These are phyloP conservation scores for Loxodonta africana DNA, from an alignment of 2,113 vertebrate species.

Conservation along the genomic window DNA sequence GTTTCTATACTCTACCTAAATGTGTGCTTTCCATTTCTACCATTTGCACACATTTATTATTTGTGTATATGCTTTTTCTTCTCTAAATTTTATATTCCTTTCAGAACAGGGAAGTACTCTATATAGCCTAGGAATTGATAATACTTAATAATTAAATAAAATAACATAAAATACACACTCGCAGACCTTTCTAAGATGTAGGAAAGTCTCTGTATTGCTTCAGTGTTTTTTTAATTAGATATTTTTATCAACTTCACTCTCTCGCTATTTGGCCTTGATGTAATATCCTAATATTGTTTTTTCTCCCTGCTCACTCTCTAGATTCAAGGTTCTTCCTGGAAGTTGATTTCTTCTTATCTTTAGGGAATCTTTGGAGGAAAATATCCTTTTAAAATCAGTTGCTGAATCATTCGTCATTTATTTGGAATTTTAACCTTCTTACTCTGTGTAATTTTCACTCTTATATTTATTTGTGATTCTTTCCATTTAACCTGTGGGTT, in stretches of 20 bases:
- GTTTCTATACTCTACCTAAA: not conserved
- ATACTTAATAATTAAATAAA: not conserved
- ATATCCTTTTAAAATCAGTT: constrained; percentile 31
- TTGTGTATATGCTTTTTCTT: not conserved
- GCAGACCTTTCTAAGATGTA: not conserved
- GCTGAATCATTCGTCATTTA: not conserved
- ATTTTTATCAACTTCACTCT: not conserved
- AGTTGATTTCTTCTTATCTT: constrained; percentile 75
- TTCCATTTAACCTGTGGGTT: not conserved
- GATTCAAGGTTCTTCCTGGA: constrained; percentile 41
- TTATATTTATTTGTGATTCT: not conserved
- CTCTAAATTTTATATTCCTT: constrained; percentile 10
- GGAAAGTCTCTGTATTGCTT: not conserved
- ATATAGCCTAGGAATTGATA: not conserved
- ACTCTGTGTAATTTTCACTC: not conserved
- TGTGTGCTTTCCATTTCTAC: not conserved
- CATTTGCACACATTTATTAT: not conserved
- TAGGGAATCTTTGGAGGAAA: constrained; percentile 23
- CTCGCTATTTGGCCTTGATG: not conserved
- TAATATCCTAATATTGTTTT: constrained; percentile 68
- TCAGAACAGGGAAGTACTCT: not conserved
- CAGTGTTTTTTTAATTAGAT: not conserved
- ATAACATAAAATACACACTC: not conserved
- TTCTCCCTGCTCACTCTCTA: constrained; percentile 6
- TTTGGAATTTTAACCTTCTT: not conserved